Conservation (phyloP, 2,888 invertebrate genomes). For the Griposia aprilina region DNA sequence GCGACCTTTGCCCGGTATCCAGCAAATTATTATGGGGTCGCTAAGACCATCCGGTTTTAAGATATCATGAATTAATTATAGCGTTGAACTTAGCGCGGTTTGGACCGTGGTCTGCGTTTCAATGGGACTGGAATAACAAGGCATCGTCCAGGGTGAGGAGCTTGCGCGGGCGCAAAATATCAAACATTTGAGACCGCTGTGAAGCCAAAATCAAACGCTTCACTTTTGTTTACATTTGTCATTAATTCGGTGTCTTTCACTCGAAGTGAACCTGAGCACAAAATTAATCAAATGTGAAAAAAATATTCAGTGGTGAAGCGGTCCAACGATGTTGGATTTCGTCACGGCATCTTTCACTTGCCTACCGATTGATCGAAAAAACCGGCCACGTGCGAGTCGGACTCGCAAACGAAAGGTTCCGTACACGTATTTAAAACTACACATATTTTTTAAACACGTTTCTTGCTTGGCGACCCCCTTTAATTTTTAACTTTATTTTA, state of each 20-base stretch:
- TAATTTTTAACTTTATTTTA: too few species aligned
- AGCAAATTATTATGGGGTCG: constrained; percentile 26
- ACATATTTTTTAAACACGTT: too few species aligned
- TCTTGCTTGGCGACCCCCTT: too few species aligned
- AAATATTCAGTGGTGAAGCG: not conserved
- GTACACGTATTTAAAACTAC: too few species aligned
- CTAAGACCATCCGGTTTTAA: constrained; percentile 44
- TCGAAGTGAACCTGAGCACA: not conserved
- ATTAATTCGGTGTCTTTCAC: not conserved
- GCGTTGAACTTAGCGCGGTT: constrained; percentile 39
- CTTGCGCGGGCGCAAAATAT: not conserved
- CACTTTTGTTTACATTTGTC: not conserved
- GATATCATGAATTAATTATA: constrained; percentile 58
- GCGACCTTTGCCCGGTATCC: constrained; percentile 38
- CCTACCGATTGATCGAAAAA: not conserved
- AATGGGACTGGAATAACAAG: constrained; percentile 16
- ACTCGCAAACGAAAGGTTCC: too few species aligned
- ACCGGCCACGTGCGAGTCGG: too few species aligned
- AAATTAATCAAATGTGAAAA: not conserved
- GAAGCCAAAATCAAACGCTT: too few species aligned
- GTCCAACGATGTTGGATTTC: not conserved
- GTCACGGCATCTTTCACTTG: not conserved
- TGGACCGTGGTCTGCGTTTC: constrained; percentile 34
- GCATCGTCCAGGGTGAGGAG: not conserved
- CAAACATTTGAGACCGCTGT: not conserved